Percentiles rank a stretch among this genome's conserved stretches.
Conservation (phyloP, 64 coral and sea anemone species). For the Pocillopora damicornis region DNA sequence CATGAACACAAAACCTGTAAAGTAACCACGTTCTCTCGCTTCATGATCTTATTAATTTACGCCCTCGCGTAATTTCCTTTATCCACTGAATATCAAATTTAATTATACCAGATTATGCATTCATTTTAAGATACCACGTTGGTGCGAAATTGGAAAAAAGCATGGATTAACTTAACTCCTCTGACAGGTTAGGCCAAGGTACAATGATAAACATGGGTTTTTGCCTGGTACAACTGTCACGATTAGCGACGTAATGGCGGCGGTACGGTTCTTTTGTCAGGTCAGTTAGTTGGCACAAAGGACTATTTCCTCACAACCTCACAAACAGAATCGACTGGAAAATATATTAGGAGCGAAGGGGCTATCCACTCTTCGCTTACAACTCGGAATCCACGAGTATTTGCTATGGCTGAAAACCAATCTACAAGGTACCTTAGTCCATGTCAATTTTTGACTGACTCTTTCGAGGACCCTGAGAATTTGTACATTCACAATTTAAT, state of each 20-base stretch:
- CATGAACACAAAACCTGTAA: background rate
- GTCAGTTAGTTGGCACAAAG: background rate
- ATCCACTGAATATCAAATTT: background rate
- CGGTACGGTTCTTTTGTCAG: too few species aligned
- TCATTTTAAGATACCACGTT: background rate
- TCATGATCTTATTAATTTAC: background rate
- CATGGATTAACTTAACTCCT: background rate
- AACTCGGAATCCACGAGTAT: background rate
- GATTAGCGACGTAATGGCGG: background rate
- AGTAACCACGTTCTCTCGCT: background rate
- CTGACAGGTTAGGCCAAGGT: background rate
- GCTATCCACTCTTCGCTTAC: background rate
- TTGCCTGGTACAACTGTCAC: background rate
- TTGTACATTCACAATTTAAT: constrained; percentile 30
- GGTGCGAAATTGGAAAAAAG: background rate
- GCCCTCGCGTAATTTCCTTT: background rate
- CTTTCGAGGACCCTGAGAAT: constrained; percentile 6
- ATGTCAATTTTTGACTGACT: background rate
- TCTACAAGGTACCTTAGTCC: background rate
- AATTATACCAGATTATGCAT: constrained; percentile 22
- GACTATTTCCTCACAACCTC: background rate
- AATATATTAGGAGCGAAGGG: too few species aligned
- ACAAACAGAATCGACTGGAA: too few species aligned
- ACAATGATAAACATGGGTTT: background rate
- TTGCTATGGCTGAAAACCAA: background rate